These are phyloP conservation scores for Leptocoma aspasia DNA, from an alignment of 2,113 vertebrate species.

Conservation along the genomic window DNA sequence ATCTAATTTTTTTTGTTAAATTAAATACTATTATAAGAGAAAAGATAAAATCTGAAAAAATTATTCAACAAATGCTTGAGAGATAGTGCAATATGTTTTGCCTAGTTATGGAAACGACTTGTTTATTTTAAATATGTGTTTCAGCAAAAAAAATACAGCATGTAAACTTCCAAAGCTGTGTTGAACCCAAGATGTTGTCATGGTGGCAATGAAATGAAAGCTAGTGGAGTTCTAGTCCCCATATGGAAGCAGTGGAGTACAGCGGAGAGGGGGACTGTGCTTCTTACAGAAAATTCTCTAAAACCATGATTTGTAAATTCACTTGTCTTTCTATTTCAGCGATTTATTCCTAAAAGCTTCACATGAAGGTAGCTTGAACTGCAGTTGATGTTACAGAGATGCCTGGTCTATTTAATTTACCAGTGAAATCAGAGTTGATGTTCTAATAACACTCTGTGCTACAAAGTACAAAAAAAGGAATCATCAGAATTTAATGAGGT, in stretches of 20 bases:
- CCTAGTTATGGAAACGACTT: neutral
- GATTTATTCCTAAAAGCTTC: neutral
- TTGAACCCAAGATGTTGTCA: neutral
- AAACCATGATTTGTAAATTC: neutral
- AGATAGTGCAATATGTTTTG: neutral
- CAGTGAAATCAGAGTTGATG: neutral
- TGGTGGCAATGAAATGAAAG: neutral
- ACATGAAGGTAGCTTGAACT: neutral
- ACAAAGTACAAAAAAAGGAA: neutral
- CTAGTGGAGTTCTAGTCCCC: rapidly evolving
- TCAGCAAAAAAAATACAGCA: neutral
- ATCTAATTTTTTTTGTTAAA: neutral
- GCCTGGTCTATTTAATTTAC: neutral
- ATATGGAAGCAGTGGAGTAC: neutral
- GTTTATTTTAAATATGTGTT: neutral
- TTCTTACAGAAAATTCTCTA: neutral
- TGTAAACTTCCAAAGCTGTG: neutral
- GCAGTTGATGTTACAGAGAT: no score
- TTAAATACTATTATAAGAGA: neutral
- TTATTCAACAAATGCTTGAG: neutral
- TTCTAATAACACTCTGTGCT: neutral
- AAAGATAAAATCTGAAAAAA: neutral
- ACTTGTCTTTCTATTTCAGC: neutral
- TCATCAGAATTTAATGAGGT: neutral
- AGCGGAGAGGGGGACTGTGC: neutral